Conservation (phyloP, 2,113 vertebrate genomes). For the Phaethon lepturus region DNA sequence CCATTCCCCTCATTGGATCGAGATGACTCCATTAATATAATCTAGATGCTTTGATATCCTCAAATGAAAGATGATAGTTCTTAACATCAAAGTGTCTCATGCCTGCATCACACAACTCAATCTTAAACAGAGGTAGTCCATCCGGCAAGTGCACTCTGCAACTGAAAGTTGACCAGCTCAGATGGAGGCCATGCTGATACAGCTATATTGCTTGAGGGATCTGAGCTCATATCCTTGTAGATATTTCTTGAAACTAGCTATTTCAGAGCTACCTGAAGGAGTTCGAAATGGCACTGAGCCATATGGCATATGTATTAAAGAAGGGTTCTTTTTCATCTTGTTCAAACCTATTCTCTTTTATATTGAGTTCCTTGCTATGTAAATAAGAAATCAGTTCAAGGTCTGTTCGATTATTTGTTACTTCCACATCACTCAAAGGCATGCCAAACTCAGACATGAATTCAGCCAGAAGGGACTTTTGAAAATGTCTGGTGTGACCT, state of each 20-base stretch:
- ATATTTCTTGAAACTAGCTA: background rate
- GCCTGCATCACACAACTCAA: background rate
- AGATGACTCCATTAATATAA: background rate
- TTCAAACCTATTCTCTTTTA: background rate
- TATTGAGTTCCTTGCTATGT: background rate
- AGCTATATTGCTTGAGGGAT: background rate
- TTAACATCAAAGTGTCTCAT: background rate
- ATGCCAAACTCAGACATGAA: background rate
- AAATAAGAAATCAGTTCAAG: conserved; percentile 35
- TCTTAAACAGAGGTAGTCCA: background rate
- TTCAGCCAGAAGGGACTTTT: conserved; percentile 26
- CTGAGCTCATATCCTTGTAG: background rate
- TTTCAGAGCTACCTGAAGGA: background rate
- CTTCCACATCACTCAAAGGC: background rate
- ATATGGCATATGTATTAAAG: background rate
- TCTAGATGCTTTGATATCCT: background rate
- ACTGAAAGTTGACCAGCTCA: background rate
- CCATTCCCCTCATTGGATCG: background rate
- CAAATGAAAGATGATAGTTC: background rate
- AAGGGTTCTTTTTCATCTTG: background rate
- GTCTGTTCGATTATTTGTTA: background rate
- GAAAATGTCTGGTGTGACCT: conserved; percentile 15
- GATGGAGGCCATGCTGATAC: background rate
- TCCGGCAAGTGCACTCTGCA: background rate
- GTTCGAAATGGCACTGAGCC: background rate